phyloP scores from a whole-genome alignment of 2,888 invertebrate species.

The Tinea trinotella region DNA sequence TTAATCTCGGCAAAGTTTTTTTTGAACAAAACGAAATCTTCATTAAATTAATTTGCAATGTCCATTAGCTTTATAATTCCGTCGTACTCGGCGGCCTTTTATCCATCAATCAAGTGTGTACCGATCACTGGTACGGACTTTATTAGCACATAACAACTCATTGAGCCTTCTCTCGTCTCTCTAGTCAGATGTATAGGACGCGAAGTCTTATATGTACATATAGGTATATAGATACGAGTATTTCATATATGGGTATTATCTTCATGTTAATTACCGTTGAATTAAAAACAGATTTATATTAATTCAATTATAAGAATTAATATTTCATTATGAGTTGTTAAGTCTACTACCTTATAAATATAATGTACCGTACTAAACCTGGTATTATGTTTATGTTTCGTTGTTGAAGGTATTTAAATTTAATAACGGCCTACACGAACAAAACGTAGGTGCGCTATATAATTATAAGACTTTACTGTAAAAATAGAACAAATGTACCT shows the following conservation, averaged over 20 bases:
- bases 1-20: background rate
- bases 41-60: constrained; percentile 4
- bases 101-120: constrained; percentile 60
- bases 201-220: background rate
- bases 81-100: constrained; percentile 51
- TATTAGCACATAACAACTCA: constrained; percentile 22
- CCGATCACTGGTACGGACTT: constrained; percentile 18
- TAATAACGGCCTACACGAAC: background rate
- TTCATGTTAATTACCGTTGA: background rate
- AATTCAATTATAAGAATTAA: no score
- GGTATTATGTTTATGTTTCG: no score
- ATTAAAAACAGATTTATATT: no score
- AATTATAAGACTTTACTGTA: background rate
- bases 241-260: background rate
- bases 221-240: background rate
- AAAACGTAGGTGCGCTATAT: background rate
- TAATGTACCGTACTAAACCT: no score
- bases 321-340: no score
- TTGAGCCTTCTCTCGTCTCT: constrained; percentile 16
- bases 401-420: background rate
- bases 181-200: background rate
- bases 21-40: background rate
- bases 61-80: constrained; percentile 15
- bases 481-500: no score
- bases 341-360: no score